A percentile compares a stretch with the other conserved stretches of the same genome.
Conservation (phyloP, 2,888 invertebrate species). For the Strigamia crassipes region DNA sequence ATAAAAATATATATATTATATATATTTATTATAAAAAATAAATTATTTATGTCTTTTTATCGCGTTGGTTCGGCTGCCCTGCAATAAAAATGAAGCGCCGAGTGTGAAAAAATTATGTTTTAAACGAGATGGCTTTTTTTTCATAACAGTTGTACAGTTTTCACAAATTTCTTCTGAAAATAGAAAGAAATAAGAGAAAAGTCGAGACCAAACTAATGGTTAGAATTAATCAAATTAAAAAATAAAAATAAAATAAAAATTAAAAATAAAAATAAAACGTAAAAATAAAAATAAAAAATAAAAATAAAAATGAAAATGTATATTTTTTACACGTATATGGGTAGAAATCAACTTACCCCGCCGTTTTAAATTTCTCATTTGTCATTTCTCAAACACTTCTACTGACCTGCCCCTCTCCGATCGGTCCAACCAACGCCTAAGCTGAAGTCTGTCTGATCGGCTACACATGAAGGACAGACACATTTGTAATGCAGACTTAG, state of each 20-base stretch:
- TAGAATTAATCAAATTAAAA: no score
- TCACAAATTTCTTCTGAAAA: conserved; percentile 29
- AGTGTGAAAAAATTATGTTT: conserved; percentile 63
- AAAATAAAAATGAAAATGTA: no score
- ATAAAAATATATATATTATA: no score
- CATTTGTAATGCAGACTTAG: neutral
- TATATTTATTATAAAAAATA: no score
- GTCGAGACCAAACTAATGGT: neutral
- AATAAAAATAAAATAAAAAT: no score
- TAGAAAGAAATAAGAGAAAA: neutral
- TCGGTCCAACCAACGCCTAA: conserved; percentile 41
- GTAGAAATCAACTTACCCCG: conserved; percentile 10
- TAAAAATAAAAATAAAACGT: no score
- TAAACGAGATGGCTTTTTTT: conserved; percentile 58
- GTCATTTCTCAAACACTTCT: neutral
- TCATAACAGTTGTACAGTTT: conserved; percentile 42
- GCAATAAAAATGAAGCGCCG: conserved; percentile 45
- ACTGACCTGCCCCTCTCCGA: conserved; percentile 44
- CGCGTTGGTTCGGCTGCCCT: no score
- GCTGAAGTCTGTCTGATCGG: conserved; percentile 46
- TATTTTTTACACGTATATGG: neutral
- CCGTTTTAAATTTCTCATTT: conserved; percentile 1
- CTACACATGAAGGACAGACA: conserved; percentile 43
- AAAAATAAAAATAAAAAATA: no score
- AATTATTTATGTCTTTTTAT: no score